A percentile compares a stretch with the other conserved stretches of the same genome.
phyloP scores from a whole-genome alignment of 2,888 invertebrate species.

The Athripsodes cinereus region DNA sequence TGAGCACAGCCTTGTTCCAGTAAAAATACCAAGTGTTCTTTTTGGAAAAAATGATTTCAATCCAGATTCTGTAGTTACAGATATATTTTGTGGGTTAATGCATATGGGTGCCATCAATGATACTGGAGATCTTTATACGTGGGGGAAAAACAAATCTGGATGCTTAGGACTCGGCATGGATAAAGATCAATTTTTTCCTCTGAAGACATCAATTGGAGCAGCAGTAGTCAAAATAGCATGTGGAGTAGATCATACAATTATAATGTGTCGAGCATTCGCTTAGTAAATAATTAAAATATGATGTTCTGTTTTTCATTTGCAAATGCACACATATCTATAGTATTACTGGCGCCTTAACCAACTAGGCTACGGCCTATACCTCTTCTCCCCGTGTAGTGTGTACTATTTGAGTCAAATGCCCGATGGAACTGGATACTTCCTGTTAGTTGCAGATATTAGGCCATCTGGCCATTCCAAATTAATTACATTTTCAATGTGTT shows the following conservation, averaged over 20 bases:
- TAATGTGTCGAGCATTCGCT: conserved; percentile 67
- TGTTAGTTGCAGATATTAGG: too few relatives aligned
- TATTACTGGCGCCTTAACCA: too few relatives aligned
- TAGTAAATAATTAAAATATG: conserved; percentile 31
- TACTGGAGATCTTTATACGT: conserved; percentile 78
- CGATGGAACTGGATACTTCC: too few relatives aligned
- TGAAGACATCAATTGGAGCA: conserved; percentile 75
- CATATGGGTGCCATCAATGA: conserved; percentile 79
- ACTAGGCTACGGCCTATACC: too few relatives aligned
- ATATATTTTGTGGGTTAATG: conserved; percentile 66
- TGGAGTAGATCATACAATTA: conserved; percentile 81
- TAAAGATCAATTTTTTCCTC: conserved; percentile 83
- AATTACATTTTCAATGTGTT: too few relatives aligned
- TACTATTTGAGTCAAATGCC: too few relatives aligned
- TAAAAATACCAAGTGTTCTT: conserved; percentile 67
- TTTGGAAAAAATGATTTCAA: conserved; percentile 85
- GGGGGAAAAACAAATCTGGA: conserved; percentile 84
- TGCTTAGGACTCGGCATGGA: conserved; percentile 76
- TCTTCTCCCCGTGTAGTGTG: too few relatives aligned
- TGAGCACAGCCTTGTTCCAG: conserved; percentile 58
- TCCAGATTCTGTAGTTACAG: conserved; percentile 57
- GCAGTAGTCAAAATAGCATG: conserved; percentile 66
- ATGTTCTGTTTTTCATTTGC: too few relatives aligned
- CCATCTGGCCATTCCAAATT: too few relatives aligned
- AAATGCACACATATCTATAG: too few relatives aligned